Conservation (phyloP, 2,797 vertebrate genomes). For the Gymnocypris eckloni region DNA sequence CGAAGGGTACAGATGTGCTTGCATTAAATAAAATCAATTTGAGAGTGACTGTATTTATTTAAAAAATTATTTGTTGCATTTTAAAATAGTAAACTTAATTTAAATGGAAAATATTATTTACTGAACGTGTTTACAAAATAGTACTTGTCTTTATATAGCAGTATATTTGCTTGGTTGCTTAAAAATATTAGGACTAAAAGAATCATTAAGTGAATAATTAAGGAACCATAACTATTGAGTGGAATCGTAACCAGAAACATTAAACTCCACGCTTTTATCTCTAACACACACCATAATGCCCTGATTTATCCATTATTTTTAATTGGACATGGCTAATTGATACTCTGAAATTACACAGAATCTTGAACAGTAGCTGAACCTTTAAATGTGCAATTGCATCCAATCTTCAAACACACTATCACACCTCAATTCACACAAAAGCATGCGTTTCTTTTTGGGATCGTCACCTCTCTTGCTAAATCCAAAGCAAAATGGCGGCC, state of each 20-base stretch:
- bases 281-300: neutral
- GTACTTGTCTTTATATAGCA: neutral
- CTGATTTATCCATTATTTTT: slow-evolving; percentile 1
- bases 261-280: neutral
- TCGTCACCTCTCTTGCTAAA: slow-evolving; percentile 30
- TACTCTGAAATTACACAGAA: slow-evolving; percentile 1
- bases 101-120: neutral
- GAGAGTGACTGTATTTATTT: neutral
- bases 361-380: neutral
- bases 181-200: neutral
- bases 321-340: slow-evolving; percentile 25
- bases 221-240: slow-evolving; percentile 9
- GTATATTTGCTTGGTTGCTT: neutral
- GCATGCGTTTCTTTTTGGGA: slow-evolving; percentile 4
- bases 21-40: neutral
- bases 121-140: neutral
- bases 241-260: slow-evolving; percentile 4
- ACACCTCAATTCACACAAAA: slow-evolving; percentile 31
- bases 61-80: neutral
- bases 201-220: neutral
- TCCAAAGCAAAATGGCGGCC: neutral
- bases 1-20: neutral
- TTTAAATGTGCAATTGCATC: neutral
- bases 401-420: slow-evolving; percentile 34
- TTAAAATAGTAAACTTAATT: neutral